Conservation (phyloP, 2,888 invertebrate genomes). For the Ernsta delagoae region DNA sequence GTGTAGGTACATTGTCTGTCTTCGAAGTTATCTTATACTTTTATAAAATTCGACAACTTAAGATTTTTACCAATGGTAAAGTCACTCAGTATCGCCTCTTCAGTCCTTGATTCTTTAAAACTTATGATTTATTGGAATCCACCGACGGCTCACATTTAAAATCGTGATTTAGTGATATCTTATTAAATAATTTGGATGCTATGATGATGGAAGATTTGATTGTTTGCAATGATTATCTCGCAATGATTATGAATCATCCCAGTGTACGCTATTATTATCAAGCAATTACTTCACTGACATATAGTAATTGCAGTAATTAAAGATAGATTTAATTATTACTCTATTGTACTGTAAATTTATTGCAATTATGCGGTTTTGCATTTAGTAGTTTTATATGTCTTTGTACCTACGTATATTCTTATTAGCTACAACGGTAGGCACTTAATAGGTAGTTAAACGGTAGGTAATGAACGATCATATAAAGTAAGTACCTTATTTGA, state of each 20-base stretch:
- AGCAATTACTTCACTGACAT: conserved; percentile 29
- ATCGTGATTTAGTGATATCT: conserved; percentile 18
- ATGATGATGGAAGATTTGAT: conserved; percentile 19
- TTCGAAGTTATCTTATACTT: no score
- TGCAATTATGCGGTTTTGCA: conserved; percentile 19
- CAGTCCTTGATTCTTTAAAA: neutral
- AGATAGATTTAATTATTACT: conserved; percentile 32
- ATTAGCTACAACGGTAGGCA: no score
- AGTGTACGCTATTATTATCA: conserved; percentile 31
- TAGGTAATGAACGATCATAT: no score
- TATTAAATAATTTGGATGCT: conserved; percentile 18
- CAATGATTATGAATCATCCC: conserved; percentile 33
- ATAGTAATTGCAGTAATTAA: conserved; percentile 34
- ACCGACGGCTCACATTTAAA: conserved; percentile 3
- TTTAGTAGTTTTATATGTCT: neutral
- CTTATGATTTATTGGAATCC: neutral
- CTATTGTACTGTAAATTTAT: conserved; percentile 14
- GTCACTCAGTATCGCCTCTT: no score
- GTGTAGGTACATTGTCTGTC: no score
- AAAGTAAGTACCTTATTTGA: no score
- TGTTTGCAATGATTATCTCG: conserved; percentile 29
- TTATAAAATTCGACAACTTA: no score
- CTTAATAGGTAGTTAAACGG: no score
- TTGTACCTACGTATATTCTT: no score
- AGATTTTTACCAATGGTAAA: no score